Evolutionary conservation across 2,113 vertebrate species (phyloP).

Genomic region (Grammomys surdaster): DNA sequence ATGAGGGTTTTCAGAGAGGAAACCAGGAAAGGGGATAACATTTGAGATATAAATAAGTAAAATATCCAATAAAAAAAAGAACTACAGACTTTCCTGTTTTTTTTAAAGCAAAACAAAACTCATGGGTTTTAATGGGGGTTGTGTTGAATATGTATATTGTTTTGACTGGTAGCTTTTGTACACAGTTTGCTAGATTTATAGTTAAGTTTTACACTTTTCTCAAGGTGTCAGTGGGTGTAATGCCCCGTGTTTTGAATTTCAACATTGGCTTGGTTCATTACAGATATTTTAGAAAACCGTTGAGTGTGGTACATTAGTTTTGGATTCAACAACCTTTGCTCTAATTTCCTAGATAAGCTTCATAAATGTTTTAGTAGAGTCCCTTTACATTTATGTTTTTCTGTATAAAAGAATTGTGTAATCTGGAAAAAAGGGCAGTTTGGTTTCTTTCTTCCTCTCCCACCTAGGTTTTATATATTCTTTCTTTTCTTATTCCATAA

Average conservation of each 20-base stretch:
- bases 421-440: neutral
- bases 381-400: neutral
- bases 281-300: neutral
- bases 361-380: neutral
- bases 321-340: neutral
- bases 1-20: no score
- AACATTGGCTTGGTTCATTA: neutral
- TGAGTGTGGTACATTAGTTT: neutral
- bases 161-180: neutral
- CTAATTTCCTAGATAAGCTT: neutral
- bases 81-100: neutral
- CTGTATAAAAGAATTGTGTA: neutral
- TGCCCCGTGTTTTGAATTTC: neutral
- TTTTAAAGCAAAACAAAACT: neutral
- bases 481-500: neutral
- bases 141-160: neutral
- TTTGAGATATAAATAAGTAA: no score
- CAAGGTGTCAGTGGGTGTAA: neutral
- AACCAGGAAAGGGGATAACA: no score
- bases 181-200: neutral
- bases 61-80: no score
- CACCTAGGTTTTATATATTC: neutral
- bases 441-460: neutral
- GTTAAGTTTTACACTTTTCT: neutral
- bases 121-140: neutral